Evolutionary conservation across 2,797 vertebrate genomes (phyloP).

Genomic region (Crenichthys baileyi): DNA sequence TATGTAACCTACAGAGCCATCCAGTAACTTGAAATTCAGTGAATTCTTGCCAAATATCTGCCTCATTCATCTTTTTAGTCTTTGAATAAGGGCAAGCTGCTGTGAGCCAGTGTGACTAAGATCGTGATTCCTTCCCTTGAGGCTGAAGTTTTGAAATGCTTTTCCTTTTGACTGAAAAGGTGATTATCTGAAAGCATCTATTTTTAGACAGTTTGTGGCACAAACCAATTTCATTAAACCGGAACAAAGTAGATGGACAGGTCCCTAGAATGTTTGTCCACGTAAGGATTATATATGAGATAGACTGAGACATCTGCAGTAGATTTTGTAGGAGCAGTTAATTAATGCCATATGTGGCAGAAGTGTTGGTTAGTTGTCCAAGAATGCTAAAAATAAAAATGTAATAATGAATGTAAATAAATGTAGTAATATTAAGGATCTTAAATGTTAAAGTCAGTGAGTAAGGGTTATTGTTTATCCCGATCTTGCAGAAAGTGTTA

Average conservation of each 20-base stretch:
- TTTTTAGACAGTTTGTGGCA: conserved; percentile 4
- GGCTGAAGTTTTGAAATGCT: conserved; percentile 6
- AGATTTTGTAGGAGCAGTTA: conserved; percentile 23
- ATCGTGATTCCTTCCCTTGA: conserved; percentile 20
- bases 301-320: conserved; percentile 22
- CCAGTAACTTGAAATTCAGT: conserved; percentile 34
- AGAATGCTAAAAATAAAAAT: conserved; percentile 27
- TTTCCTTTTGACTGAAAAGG: conserved; percentile 18
- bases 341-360: conserved; percentile 21
- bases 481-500: conserved; percentile 20
- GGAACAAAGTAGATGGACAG: background rate
- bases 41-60: conserved; percentile 37
- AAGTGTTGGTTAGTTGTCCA: conserved; percentile 10
- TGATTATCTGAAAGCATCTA: conserved; percentile 5
- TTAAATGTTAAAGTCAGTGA: background rate
- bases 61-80: conserved; percentile 27
- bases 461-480: conserved; percentile 33
- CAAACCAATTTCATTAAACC: conserved; percentile 8
- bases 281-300: conserved; percentile 9
- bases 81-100: conserved; percentile 26
- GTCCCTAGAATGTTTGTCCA: background rate
- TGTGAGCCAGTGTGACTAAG: conserved; percentile 20
- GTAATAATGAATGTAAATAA: background rate
- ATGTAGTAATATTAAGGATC: background rate
- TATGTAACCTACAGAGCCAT: conserved; percentile 34